Evolutionary conservation across 2,888 invertebrate species (phyloP).

Genomic region (Xanthorhoe spadicearia): DNA sequence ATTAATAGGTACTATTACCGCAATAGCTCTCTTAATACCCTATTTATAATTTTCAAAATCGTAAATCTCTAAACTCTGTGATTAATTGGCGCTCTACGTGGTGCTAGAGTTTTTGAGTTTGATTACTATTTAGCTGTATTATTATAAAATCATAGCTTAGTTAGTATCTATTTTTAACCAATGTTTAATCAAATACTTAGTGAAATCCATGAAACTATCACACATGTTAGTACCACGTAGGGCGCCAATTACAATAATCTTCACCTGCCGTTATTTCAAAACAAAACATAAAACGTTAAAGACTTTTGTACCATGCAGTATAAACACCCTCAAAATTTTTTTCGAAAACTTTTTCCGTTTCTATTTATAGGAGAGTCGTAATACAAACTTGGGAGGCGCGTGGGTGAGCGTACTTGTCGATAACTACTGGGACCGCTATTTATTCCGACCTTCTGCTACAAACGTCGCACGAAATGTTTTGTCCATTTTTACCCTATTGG

Average conservation of each 20-base stretch:
- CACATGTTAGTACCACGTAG: too few species aligned
- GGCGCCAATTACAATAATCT: not conserved
- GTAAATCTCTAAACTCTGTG: too few species aligned
- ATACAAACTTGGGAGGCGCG: slow-evolving; percentile 16
- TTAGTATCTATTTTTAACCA: too few species aligned
- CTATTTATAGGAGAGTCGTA: slow-evolving; percentile 30
- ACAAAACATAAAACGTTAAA: not conserved
- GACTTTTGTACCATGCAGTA: not conserved
- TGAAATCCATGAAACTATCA: too few species aligned
- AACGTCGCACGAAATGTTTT: slow-evolving; percentile 13
- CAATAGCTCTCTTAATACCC: too few species aligned
- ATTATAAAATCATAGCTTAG: too few species aligned
- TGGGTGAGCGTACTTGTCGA: slow-evolving; percentile 30
- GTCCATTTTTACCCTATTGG: slow-evolving; percentile 22
- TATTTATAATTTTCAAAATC: too few species aligned
- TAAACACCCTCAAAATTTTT: slow-evolving; percentile 13
- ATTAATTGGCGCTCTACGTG: too few species aligned
- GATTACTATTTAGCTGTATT: too few species aligned
- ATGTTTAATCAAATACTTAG: too few species aligned
- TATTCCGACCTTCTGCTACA: slow-evolving; percentile 18
- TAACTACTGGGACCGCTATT: slow-evolving; percentile 18
- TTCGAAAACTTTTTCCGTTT: slow-evolving; percentile 16
- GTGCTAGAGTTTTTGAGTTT: too few species aligned
- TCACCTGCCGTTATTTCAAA: not conserved
- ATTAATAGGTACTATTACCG: too few species aligned